A percentile compares a stretch with the other conserved stretches of the same genome.
Evolutionary conservation across 1,140 invertebrate genomes (phyloP).

Genomic region (Planococcus citri): DNA sequence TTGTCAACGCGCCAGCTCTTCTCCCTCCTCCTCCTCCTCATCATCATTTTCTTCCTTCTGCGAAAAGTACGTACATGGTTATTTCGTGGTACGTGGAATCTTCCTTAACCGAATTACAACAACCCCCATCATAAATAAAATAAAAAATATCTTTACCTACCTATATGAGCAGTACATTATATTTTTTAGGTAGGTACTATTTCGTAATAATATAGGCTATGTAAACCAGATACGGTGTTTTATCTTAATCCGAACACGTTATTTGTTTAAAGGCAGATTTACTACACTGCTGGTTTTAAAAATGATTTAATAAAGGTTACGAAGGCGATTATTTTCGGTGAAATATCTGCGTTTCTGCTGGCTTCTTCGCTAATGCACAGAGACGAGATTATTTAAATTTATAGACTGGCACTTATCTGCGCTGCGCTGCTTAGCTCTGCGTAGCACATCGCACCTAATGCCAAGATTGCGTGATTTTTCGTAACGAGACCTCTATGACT

Average conservation of each 20-base stretch:
- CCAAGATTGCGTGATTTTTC: not conserved
- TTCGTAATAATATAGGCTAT: not conserved
- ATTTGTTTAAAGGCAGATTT: not conserved
- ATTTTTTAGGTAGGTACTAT: no score
- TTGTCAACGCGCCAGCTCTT: not conserved
- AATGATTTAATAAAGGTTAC: constrained; percentile 8
- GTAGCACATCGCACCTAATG: not conserved
- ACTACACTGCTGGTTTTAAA: not conserved
- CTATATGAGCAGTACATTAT: no score
- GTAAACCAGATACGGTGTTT: not conserved
- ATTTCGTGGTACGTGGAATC: no score
- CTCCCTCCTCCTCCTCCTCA: no score
- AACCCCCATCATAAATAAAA: not conserved
- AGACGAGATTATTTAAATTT: constrained; percentile 8
- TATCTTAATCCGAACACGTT: constrained; percentile 2
- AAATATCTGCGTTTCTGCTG: not conserved
- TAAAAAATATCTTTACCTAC: no score
- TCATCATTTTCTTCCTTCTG: no score
- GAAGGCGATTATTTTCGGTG: not conserved
- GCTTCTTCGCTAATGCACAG: not conserved
- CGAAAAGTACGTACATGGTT: no score
- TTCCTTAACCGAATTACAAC: no score
- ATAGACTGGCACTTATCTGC: not conserved
- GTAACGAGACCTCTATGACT: no score
- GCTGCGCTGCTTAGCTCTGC: no score